Evolutionary conservation across 2,113 vertebrate genomes (phyloP), one percentile per base, ranked within the genome.

Genomic region (Neodontobutis hainanensis): DNA sequence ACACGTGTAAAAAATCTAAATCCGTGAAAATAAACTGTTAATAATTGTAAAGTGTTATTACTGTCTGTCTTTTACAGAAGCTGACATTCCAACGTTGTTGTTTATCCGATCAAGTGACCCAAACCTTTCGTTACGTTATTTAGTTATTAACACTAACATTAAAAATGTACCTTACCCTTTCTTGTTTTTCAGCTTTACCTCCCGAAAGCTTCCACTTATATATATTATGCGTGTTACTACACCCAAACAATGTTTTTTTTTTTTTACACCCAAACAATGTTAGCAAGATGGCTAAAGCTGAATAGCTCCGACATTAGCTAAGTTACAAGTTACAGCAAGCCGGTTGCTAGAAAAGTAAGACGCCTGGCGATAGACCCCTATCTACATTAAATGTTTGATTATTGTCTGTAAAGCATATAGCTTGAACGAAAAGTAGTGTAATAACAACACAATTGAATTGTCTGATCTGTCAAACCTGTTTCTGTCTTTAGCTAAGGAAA

Each of bases 401-500:
- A 11, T 32, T 45, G 8, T 38, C 47, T 11, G 0, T 38, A 6
- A 8, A 19, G 1, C 14, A 46, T 61, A 36, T 2, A 4, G 1
- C 46, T 35, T 12, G 4, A 12, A 59, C 40, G 44, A 27, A 16
- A 27, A 3, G 4, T 6, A n/a, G 46, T 55, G 19, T 43, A 5
- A 35, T 10, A 4, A 14, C 0, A 40, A 47, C 3, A 16, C 10
- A 14, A 45, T 55, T 56, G 10, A 50, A 51, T 10, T 46, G 40
- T 1, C 36, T 35, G 58, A 69, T 72, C 68, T 76, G 73, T 83
- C 73, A 70, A 73, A 11, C 65, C 55, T 46, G 66, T 12, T 43
- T 50, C 1, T 71, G 77, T 77, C 73, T 73, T 80, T 64, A 70
- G 67, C 72, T 12, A 44, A 79, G 77, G 77, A 70, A 59, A 40